Percentiles rank a stretch among this genome's conserved stretches.
Conservation (phyloP, 2,113 vertebrate species). For the Crotalus horridus region DNA sequence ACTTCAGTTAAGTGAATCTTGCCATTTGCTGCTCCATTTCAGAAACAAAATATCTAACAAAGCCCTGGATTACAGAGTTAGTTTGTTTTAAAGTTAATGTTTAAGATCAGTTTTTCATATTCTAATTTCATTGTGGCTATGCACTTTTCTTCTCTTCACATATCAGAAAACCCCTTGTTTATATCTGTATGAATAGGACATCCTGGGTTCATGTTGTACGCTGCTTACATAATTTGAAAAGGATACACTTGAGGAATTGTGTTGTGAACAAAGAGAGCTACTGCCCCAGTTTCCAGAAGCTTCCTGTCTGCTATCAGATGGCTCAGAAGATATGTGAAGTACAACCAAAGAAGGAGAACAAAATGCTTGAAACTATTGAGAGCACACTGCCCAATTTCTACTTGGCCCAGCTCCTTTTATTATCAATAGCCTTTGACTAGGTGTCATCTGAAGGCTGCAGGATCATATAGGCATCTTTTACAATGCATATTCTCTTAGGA, state of each 20-base stretch:
- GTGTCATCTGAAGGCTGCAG: background rate
- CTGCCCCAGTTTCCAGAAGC: background rate
- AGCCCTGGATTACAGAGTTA: background rate
- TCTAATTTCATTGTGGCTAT: background rate
- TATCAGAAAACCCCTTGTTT: background rate
- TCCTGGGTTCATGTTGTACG: background rate
- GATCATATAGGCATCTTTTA: background rate
- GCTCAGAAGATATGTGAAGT: background rate
- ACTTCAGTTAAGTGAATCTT: background rate
- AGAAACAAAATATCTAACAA: background rate
- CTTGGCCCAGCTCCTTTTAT: slow-evolving; percentile 19
- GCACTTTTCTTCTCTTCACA: slow-evolving; percentile 18
- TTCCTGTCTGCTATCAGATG: slow-evolving; percentile 24
- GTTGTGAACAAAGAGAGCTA: slow-evolving; percentile 2
- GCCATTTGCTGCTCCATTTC: background rate
- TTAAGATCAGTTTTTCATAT: background rate
- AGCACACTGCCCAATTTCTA: background rate
- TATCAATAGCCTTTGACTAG: background rate
- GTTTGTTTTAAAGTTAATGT: accelerated
- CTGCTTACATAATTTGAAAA: slow-evolving; percentile 10
- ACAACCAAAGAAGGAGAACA: slow-evolving; percentile 8
- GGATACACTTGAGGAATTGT: background rate
- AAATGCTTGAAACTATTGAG: background rate
- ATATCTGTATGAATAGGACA: background rate
- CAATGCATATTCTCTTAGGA: background rate